Conservation (phyloP, 2,113 vertebrate genomes). For the Cyrtonyx montezumae region DNA sequence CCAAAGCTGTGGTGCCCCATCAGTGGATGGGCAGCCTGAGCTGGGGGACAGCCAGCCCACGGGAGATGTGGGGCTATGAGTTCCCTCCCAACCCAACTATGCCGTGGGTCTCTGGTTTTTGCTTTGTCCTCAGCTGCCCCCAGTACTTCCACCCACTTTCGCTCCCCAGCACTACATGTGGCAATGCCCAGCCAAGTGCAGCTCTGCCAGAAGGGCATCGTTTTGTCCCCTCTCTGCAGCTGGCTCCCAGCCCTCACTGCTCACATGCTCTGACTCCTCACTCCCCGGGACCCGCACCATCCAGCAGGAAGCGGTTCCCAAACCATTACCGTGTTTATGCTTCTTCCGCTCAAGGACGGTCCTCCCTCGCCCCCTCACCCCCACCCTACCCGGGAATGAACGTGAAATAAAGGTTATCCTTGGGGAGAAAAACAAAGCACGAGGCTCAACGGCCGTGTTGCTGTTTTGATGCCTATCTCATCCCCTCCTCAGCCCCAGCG, state of each 20-base stretch:
- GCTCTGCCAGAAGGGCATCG: not conserved
- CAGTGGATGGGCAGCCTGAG: not conserved
- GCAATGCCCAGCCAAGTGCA: not conserved
- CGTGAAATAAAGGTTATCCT: conserved; percentile 1
- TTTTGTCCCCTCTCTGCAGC: not conserved
- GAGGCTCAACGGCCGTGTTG: not conserved
- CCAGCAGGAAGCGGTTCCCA: conserved; percentile 13
- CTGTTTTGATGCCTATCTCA: conserved; percentile 30
- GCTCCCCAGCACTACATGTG: not conserved
- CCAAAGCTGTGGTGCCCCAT: too few relatives aligned
- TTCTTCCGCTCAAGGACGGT: conserved; percentile 8
- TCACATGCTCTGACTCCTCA: not conserved
- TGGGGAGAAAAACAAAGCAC: not conserved
- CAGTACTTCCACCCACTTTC: not conserved
- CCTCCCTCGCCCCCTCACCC: not conserved
- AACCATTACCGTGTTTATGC: not conserved
- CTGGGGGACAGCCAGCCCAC: not conserved
- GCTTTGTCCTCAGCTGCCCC: not conserved
- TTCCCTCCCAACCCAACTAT: not conserved
- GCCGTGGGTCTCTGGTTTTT: not conserved
- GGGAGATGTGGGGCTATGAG: not conserved
- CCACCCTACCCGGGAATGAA: not conserved
- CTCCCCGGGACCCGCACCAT: not conserved
- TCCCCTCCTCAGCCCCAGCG: fast-evolving
- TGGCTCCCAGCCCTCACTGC: not conserved